These are phyloP conservation scores for Lepisosteus oculatus DNA, from an alignment of 2,113 vertebrate species.

Conservation along the genomic window DNA sequence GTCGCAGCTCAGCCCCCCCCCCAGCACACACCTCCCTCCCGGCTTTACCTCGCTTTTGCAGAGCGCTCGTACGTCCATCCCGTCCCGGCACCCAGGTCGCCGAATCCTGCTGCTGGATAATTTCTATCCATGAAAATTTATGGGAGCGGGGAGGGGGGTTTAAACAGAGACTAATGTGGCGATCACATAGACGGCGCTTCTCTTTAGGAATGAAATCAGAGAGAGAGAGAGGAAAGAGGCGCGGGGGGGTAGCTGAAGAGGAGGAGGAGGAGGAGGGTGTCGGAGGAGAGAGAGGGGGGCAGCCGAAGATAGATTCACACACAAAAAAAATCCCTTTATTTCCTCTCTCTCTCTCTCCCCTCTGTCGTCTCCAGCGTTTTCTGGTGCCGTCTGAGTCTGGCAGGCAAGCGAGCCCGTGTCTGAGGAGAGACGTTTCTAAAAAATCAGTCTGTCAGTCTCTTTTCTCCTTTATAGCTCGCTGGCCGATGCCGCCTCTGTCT, in stretches of 20 bases:
- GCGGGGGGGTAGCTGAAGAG: constrained; percentile 63
- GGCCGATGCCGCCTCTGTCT: not conserved
- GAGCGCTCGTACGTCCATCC: constrained; percentile 96
- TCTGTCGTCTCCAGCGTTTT: constrained; percentile 16
- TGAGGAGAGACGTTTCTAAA: not conserved
- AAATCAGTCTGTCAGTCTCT: not conserved
- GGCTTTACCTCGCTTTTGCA: constrained; percentile 88
- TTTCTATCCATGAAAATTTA: constrained; percentile 85
- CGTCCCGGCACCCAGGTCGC: constrained; percentile 89
- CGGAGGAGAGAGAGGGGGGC: constrained; percentile 63
- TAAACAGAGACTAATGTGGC: constrained; percentile 34
- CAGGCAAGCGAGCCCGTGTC: not conserved
- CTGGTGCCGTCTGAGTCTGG: not conserved
- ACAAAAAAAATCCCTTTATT: constrained; percentile 61
- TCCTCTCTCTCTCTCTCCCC: constrained; percentile 41
- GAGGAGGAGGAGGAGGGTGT: constrained; percentile 59
- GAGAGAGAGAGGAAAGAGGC: constrained; percentile 47
- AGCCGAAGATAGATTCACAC: constrained; percentile 57
- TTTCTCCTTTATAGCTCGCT: not conserved
- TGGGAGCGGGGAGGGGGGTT: constrained; percentile 55
- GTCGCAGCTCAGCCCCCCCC: not conserved
- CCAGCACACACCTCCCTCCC: constrained; percentile 6
- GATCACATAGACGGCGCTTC: constrained; percentile 57
- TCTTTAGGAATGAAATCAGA: constrained; percentile 68
- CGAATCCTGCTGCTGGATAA: constrained; percentile 91